Base-by-base conservation (phyloP, 2,888 invertebrate species). In the Leucoptera coffeella region DNA sequence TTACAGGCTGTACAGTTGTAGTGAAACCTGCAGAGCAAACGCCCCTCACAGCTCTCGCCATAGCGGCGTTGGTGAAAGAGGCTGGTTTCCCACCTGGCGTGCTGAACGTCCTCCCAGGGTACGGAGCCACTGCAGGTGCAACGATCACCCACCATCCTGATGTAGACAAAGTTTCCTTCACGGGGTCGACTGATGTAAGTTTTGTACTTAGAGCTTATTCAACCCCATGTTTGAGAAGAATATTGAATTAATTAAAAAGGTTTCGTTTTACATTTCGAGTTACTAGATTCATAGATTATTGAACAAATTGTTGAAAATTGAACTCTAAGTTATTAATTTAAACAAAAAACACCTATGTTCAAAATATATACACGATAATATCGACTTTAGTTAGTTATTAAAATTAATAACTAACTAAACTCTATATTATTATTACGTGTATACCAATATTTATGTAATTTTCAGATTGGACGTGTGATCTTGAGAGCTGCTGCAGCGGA, bases 1-100 rank as follows among this genome's bases (percentile, higher is more conserved):
- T n/a, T 28, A 2, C 29, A 61, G 85, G 83, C 39, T 80, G 91
- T 50, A 86, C 86, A 0, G 69, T 91, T 8, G 78, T 94, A 2
- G 59, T 94, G 38, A 95, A 95, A 55, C 88, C 93, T 1, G 95
- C 95, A 0, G 95, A 96, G 49, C 94, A 94, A 58, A 96, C 94
- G 0, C 87, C 91, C 0, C 67, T 95, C 13, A 88, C 93, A 0
- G 91, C 94, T 1, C 61, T 93, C 7, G 88, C 91, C 42, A 58
- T 92, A 7, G 93, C 90, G 2, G 79, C 88, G 30, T 62, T 96
- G 30, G 56, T 73, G n/a, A 86, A 82, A 44, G 86, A 94, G 69
- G 93, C 89, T 30, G 94, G 93, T 7, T 85, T 93, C 48, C 94
- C 94, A 1, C 74, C 83, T 24, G 94, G 94, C 14, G 94, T 95